A percentile compares a stretch with the other conserved stretches of the same genome.
phyloP scores from a whole-genome alignment of 2,888 invertebrate species.

The Junonia oenone region DNA sequence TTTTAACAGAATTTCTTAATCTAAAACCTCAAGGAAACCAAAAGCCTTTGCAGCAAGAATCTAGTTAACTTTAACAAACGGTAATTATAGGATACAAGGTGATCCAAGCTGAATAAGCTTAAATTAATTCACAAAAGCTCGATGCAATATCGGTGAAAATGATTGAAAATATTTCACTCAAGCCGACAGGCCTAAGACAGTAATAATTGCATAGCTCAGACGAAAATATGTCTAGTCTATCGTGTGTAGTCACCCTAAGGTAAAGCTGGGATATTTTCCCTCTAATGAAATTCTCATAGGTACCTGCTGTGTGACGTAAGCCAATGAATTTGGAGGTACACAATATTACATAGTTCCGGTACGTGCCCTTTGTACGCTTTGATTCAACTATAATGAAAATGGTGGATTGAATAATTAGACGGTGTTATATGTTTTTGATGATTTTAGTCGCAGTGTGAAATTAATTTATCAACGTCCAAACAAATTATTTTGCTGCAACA shows the following conservation, averaged over 20 bases:
- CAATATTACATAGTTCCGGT: conserved; percentile 24
- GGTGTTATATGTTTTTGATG: neutral
- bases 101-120: neutral
- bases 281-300: conserved; percentile 42
- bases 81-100: too few relatives aligned
- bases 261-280: conserved; percentile 31
- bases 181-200: conserved; percentile 24
- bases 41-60: too few relatives aligned
- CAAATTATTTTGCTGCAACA: neutral
- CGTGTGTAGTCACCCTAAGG: conserved; percentile 25
- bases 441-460: neutral
- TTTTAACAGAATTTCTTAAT: too few relatives aligned
- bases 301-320: conserved; percentile 18
- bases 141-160: conserved; percentile 21
- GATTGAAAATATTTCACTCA: conserved; percentile 24
- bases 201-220: conserved; percentile 25
- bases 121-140: conserved; percentile 1
- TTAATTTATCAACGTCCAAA: neutral
- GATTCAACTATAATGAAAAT: conserved; percentile 22
- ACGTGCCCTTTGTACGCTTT: conserved; percentile 22
- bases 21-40: too few relatives aligned
- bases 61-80: too few relatives aligned
- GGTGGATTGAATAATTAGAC: conserved; percentile 12
- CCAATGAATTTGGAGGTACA: conserved; percentile 17
- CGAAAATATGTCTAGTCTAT: conserved; percentile 25